These are phyloP conservation scores for Ischnura elegans DNA, from an alignment of 2,888 invertebrate genomes.

Conservation along the genomic window DNA sequence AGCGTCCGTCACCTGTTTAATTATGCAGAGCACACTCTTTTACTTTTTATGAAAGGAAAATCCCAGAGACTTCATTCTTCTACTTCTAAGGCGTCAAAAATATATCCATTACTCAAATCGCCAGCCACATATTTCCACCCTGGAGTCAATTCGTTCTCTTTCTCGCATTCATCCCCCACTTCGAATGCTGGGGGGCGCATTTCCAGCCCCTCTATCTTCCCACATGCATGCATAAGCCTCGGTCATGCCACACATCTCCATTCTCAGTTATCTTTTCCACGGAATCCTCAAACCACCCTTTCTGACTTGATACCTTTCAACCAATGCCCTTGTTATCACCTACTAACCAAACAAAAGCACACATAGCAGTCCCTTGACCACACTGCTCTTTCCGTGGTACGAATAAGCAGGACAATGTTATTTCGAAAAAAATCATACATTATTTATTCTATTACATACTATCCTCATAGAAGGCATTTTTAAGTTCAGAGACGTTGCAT, in stretches of 20 bases:
- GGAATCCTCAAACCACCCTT: background rate
- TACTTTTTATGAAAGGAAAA: background rate
- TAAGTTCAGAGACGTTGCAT: no score
- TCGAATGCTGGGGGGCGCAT: background rate
- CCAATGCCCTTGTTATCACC: background rate
- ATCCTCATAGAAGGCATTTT: no score
- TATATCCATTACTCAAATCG: slow-evolving; percentile 51
- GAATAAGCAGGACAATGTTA: no score
- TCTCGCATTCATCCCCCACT: slow-evolving; percentile 36
- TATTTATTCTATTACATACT: no score
- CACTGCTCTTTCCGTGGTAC: no score
- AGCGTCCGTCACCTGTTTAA: slow-evolving; percentile 52
- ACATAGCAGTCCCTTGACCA: background rate
- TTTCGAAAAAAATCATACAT: no score
- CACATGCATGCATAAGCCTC: background rate
- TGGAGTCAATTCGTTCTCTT: background rate
- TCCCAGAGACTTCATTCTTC: background rate
- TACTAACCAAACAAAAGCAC: background rate
- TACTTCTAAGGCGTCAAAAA: slow-evolving; percentile 28
- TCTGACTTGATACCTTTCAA: background rate
- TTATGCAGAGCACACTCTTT: slow-evolving; percentile 18
- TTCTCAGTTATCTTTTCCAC: background rate
- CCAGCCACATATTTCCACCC: background rate
- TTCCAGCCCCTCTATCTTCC: background rate
- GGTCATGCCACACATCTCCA: background rate